These are phyloP conservation scores for Istiophorus platypterus DNA, from an alignment of 2,113 vertebrate genomes.

Conservation along the genomic window DNA sequence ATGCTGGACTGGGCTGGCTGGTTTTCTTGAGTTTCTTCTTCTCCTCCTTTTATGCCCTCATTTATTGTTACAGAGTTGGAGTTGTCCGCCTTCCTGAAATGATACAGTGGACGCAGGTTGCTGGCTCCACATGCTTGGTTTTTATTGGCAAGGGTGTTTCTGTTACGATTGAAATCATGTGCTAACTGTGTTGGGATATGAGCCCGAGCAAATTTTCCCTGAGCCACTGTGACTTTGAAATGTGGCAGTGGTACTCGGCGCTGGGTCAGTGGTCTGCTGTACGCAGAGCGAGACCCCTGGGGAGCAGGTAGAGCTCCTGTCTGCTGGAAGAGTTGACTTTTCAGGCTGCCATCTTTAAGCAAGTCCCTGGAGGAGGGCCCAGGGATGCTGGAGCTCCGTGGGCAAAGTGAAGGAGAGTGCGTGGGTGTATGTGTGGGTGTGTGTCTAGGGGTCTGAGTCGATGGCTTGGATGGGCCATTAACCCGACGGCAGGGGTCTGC, in stretches of 20 bases:
- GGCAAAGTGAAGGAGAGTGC: constrained; percentile 65
- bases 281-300: constrained; percentile 73
- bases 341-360: constrained; percentile 61
- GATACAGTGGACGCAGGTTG: constrained; percentile 39
- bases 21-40: constrained; percentile 38
- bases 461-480: constrained; percentile 60
- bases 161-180: constrained; percentile 72
- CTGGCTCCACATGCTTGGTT: constrained; percentile 66
- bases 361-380: constrained; percentile 59
- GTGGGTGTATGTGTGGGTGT: constrained; percentile 57
- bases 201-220: constrained; percentile 16
- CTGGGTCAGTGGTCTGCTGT: constrained; percentile 77
- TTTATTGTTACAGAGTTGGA: constrained; percentile 34
- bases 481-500: constrained; percentile 54
- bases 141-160: constrained; percentile 60
- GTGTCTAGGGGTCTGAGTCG: constrained; percentile 60
- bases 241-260: constrained; percentile 53
- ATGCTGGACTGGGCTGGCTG: constrained; percentile 5
- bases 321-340: constrained; percentile 71
- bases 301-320: constrained; percentile 55
- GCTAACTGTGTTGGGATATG: constrained; percentile 26
- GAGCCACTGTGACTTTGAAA: constrained; percentile 76
- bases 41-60: not conserved
- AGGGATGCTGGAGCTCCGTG: constrained; percentile 49
- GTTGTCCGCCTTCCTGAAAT: constrained; percentile 60